Evolutionary conservation across 2,113 vertebrate genomes (phyloP).

Genomic region (Sinocyclocheilus rhinocerous): DNA sequence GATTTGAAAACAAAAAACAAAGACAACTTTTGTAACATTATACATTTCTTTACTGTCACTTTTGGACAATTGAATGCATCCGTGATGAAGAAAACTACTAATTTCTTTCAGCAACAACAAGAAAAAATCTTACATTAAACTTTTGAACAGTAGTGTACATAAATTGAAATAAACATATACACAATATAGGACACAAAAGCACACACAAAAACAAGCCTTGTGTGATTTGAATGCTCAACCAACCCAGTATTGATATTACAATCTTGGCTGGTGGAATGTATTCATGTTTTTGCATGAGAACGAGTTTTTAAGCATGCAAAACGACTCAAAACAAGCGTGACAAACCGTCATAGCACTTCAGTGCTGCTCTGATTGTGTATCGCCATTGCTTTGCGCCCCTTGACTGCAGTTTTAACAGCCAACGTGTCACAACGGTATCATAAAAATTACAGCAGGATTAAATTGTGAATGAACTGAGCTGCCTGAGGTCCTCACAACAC

Average conservation of each 20-base stretch:
- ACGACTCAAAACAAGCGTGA: neutral
- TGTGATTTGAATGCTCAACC: neutral
- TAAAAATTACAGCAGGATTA: slow-evolving; percentile 7
- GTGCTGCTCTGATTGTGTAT: neutral
- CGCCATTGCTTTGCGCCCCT: neutral
- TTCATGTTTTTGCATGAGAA: slow-evolving; percentile 1
- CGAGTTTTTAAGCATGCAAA: neutral
- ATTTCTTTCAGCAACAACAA: neutral
- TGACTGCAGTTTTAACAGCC: neutral
- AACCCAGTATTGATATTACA: neutral
- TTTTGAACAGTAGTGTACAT: neutral
- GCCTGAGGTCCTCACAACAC: slow-evolving; percentile 30
- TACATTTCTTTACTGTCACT: neutral
- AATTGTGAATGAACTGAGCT: slow-evolving; percentile 24
- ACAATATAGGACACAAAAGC: neutral
- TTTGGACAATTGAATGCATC: neutral
- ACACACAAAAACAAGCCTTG: neutral
- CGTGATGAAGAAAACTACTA: neutral
- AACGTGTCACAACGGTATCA: neutral
- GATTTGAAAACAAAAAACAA: neutral
- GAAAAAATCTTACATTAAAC: too few relatives aligned
- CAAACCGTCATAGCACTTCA: neutral
- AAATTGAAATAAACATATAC: neutral
- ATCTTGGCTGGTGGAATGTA: neutral
- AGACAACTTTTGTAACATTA: neutral